Evolutionary conservation across 2,113 vertebrate genomes (phyloP).

Genomic region (Etheostoma cragini): DNA sequence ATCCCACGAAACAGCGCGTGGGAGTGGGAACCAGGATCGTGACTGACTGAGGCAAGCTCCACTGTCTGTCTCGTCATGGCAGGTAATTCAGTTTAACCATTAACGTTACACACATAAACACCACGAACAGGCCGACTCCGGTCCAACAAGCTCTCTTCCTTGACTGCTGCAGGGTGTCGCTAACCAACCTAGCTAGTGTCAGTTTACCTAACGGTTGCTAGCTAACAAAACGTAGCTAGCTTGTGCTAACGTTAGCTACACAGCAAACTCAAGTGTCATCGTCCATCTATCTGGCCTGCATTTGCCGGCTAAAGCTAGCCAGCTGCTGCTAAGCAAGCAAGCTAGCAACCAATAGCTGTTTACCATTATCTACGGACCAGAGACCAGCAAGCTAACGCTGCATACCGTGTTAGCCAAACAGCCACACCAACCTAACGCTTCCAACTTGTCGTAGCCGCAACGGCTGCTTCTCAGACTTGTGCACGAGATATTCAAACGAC

Average conservation of each 20-base stretch:
- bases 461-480: background rate
- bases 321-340: slow-evolving; percentile 38
- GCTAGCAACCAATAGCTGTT: slow-evolving; percentile 41
- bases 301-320: slow-evolving; percentile 46
- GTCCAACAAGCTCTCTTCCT: background rate
- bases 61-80: slow-evolving; percentile 84
- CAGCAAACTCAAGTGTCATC: slow-evolving; percentile 59
- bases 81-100: slow-evolving; percentile 71
- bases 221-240: slow-evolving; percentile 62
- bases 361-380: slow-evolving; percentile 36
- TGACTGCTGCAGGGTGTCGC: background rate
- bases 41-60: slow-evolving; percentile 76
- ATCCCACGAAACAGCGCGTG: slow-evolving; percentile 74
- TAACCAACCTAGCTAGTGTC: slow-evolving; percentile 4
- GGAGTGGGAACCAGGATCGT: slow-evolving; percentile 79
- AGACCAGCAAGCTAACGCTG: slow-evolving; percentile 44
- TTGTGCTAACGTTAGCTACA: slow-evolving; percentile 62
- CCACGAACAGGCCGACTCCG: background rate
- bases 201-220: slow-evolving; percentile 31
- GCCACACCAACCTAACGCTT: background rate
- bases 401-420: slow-evolving; percentile 29
- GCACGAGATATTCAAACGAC: background rate
- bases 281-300: slow-evolving; percentile 50
- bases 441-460: slow-evolving; percentile 13
- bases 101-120: background rate